These are phyloP conservation scores for Mantis religiosa DNA, from an alignment of 2,888 invertebrate species.

Conservation along the genomic window DNA sequence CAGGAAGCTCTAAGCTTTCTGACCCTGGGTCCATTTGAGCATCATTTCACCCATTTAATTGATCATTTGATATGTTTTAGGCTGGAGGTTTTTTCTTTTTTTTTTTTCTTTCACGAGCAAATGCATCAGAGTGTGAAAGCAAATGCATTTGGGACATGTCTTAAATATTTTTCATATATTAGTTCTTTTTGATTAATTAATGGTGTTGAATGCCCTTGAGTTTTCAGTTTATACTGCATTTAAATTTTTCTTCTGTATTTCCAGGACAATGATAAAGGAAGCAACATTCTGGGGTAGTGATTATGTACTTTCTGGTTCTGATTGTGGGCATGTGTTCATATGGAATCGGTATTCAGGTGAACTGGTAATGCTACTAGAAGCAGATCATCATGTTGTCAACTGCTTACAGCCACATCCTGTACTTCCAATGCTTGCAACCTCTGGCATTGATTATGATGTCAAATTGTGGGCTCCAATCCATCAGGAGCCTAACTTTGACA, in stretches of 20 bases:
- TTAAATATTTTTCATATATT: too few relatives aligned
- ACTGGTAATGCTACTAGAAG: slow-evolving; percentile 70
- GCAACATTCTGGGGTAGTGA: slow-evolving; percentile 79
- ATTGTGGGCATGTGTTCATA: slow-evolving; percentile 81
- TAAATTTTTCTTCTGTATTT: not conserved
- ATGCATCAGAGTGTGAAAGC: too few relatives aligned
- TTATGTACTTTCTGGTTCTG: slow-evolving; percentile 81
- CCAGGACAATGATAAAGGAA: slow-evolving; percentile 80
- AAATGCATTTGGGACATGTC: too few relatives aligned
- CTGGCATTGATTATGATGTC: slow-evolving; percentile 85
- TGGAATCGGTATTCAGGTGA: slow-evolving; percentile 71
- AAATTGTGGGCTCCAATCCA: slow-evolving; percentile 77
- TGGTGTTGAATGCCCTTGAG: too few relatives aligned
- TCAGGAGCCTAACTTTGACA: slow-evolving; percentile 58
- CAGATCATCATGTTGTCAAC: slow-evolving; percentile 79
- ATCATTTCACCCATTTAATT: too few relatives aligned
- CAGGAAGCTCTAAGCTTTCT: too few relatives aligned
- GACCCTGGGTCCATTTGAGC: too few relatives aligned
- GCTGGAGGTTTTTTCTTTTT: too few relatives aligned
- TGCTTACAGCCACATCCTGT: slow-evolving; percentile 80
- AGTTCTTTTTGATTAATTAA: too few relatives aligned
- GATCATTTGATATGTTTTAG: too few relatives aligned
- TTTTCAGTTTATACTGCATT: too few relatives aligned
- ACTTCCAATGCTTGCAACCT: slow-evolving; percentile 70
- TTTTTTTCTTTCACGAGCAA: too few relatives aligned